Base-by-base conservation (phyloP, 2,113 vertebrate genomes). In the Oreochromis aureus region DNA sequence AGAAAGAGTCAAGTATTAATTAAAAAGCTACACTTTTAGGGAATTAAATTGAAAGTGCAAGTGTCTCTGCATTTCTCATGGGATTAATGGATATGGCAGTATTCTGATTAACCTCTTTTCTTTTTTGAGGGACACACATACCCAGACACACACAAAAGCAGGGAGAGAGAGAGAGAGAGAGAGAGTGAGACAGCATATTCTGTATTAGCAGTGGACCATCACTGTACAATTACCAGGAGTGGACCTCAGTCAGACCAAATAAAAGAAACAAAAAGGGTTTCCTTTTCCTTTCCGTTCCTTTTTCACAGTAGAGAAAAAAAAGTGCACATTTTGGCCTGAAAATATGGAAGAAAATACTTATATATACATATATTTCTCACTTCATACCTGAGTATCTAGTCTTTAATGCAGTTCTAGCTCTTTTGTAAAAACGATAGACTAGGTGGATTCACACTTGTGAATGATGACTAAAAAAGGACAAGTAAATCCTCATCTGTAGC, bases 81-180 rank as follows among this genome's bases (percentile, higher is more conserved):
- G 44, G 27, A 78, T 51, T 32, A 32, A 78, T 78, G 27, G 44
- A 51, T 78, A 12, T 78, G 27, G 71, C 71, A 24, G 44, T 30
- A 30, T 76, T 19, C 44, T 48, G 71, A 48, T 76, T 76, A 76
- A 48, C 71, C 41, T 48, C 71, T 48, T 48, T 48, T 76, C 71
- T 30, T 48, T 19, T 76, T 76, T 76, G 44, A 48, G 24, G 69
- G 22, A 48, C 69, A 48, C 71, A 30, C 66, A 6, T 5, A 0
- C 8, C 1, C 63, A 22, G 1, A 24, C 7, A 22, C 19, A 22
- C 34, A 71, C 13, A 27, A 9, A 46, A 3, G 8, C 13, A 71
- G 10, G 24, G 22, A 36, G 5, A 0, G 5, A 18, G 2, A 7
- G 53, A 63, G 10, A 39, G 10, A 12, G 61, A 5, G 34, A 22